Conservation (phyloP, 2,797 vertebrate species). For the Coreius guichenoti region DNA sequence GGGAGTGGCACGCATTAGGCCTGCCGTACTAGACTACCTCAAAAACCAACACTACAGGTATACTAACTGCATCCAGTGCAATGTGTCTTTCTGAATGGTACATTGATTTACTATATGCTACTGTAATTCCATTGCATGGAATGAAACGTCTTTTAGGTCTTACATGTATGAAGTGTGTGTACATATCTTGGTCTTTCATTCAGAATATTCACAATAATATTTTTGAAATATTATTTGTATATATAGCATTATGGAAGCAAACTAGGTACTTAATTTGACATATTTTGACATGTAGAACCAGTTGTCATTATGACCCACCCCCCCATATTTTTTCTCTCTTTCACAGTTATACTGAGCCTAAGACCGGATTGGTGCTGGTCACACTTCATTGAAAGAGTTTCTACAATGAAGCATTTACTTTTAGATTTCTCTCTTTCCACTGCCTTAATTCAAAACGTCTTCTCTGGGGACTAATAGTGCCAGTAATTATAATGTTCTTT, state of each 20-base stretch:
- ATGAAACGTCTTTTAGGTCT: background rate
- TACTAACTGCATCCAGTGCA: slow-evolving; percentile 33
- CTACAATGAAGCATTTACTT: slow-evolving; percentile 64
- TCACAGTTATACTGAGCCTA: slow-evolving; percentile 89
- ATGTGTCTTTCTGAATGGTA: background rate
- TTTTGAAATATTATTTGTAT: too few species aligned
- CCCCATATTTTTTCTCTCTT: slow-evolving; percentile 14
- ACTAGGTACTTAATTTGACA: background rate
- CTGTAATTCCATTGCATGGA: too few species aligned
- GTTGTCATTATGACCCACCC: background rate
- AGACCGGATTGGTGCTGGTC: slow-evolving; percentile 88
- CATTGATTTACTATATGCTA: background rate
- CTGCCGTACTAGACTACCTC: slow-evolving; percentile 95
- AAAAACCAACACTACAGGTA: slow-evolving; percentile 91
- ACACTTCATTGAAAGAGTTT: slow-evolving; percentile 74
- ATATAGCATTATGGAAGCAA: background rate
- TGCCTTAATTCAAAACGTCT: slow-evolving; percentile 37
- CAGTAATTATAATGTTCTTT: slow-evolving; percentile 20
- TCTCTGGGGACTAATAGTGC: background rate
- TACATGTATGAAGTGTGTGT: background rate
- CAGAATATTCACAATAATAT: background rate
- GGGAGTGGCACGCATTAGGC: slow-evolving; percentile 95
- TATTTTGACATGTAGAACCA: background rate
- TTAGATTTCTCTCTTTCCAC: background rate
- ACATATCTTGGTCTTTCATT: background rate